Conservation (phyloP, 2,888 invertebrate genomes). For the Gymnosoma rotundatum region DNA sequence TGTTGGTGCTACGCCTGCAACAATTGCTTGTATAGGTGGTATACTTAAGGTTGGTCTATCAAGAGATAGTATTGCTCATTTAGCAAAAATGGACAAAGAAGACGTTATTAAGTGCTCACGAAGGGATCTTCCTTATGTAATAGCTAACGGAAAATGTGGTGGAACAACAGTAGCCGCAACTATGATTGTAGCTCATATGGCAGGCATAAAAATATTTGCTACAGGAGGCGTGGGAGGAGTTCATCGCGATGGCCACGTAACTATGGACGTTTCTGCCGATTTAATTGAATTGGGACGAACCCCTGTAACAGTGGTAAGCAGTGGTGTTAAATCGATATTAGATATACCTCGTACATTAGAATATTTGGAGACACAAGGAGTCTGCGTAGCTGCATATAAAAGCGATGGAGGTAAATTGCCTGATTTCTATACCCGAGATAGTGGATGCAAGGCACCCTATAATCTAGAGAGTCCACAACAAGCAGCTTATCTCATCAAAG, state of each 20-base stretch:
- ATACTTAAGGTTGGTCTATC: constrained; percentile 90
- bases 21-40: constrained; percentile 94
- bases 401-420: constrained; percentile 89
- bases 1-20: constrained; percentile 94
- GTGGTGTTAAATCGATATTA: constrained; percentile 98
- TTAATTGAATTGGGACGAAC: constrained; percentile 94
- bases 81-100: constrained; percentile 83
- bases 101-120: constrained; percentile 91
- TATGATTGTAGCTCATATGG: constrained; percentile 90
- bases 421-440: constrained; percentile 93
- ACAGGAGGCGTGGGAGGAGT: constrained; percentile 96
- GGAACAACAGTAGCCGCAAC: constrained; percentile 99
- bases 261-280: constrained; percentile 97
- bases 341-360: constrained; percentile 97
- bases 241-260: constrained; percentile 92
- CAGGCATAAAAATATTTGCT: constrained; percentile 94
- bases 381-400: constrained; percentile 92
- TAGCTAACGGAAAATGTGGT: constrained; percentile 88
- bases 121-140: constrained; percentile 90
- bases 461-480: constrained; percentile 85
- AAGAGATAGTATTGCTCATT: constrained; percentile 84
- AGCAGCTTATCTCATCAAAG: constrained; percentile 88
- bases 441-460: constrained; percentile 89
- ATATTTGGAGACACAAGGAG: constrained; percentile 97
- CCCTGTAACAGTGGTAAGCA: constrained; percentile 94